Evolutionary conservation across 2,888 invertebrate species (phyloP).

Genomic region (Cephalotes varians): DNA sequence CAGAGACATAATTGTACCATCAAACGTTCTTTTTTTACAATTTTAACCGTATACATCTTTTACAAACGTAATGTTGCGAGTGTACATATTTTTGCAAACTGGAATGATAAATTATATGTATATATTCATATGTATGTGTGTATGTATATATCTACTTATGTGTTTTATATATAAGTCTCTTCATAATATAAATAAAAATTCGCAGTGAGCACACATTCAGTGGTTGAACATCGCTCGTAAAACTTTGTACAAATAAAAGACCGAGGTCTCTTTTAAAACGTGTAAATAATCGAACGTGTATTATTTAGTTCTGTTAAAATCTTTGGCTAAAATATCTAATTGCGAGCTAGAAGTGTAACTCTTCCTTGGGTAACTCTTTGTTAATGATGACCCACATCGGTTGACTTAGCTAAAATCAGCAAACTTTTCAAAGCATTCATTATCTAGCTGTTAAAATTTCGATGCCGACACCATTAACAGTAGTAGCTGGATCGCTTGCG

Average conservation of each 20-base stretch:
- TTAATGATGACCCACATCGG: slow-evolving; percentile 62
- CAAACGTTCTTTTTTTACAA: slow-evolving; percentile 59
- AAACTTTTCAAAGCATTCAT: slow-evolving; percentile 55
- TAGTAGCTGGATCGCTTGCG: slow-evolving; percentile 48
- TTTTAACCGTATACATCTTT: slow-evolving; percentile 66
- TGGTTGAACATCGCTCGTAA: slow-evolving; percentile 62
- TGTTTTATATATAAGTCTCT: slow-evolving; percentile 68
- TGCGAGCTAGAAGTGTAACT: slow-evolving; percentile 65
- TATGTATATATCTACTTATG: slow-evolving; percentile 54
- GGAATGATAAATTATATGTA: slow-evolving; percentile 73
- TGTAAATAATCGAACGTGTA: slow-evolving; percentile 71
- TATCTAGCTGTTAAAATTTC: slow-evolving; percentile 41
- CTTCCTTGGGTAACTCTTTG: slow-evolving; percentile 66
- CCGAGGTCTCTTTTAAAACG: slow-evolving; percentile 68
- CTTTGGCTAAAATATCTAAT: slow-evolving; percentile 80
- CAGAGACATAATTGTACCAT: slow-evolving; percentile 52
- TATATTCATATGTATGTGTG: slow-evolving; percentile 56
- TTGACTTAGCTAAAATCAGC: slow-evolving; percentile 56
- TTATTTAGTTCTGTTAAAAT: slow-evolving; percentile 71
- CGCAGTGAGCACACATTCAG: slow-evolving; percentile 68
- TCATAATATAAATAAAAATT: slow-evolving; percentile 72
- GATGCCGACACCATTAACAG: slow-evolving; percentile 50
- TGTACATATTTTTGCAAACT: slow-evolving; percentile 71
- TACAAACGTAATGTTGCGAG: slow-evolving; percentile 67
- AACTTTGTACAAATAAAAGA: slow-evolving; percentile 75